A percentile compares a stretch with the other conserved stretches of the same genome.
Conservation (phyloP, 2,888 invertebrate species). For the Baronia brevicornis region DNA sequence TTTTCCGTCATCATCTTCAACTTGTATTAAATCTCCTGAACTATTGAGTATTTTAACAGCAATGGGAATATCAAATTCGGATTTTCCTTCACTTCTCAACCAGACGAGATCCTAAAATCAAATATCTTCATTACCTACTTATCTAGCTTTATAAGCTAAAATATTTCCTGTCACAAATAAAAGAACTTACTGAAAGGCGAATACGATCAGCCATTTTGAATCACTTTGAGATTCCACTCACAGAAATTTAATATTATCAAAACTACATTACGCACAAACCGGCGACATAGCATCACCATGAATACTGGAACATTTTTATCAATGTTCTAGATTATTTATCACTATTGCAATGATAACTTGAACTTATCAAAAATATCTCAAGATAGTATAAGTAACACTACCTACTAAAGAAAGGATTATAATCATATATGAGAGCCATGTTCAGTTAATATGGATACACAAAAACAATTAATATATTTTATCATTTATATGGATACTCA, state of each 20-base stretch:
- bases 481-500: neutral
- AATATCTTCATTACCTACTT: neutral
- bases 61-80: conserved; percentile 89
- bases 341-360: conserved; percentile 34
- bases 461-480: too few species aligned
- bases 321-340: conserved; percentile 49
- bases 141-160: neutral
- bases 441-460: too few species aligned
- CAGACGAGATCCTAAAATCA: conserved; percentile 85
- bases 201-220: conserved; percentile 50
- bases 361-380: conserved; percentile 44
- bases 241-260: conserved; percentile 27
- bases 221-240: conserved; percentile 44
- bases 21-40: conserved; percentile 84
- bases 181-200: conserved; percentile 51
- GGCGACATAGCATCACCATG: conserved; percentile 28
- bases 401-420: too few species aligned
- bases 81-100: conserved; percentile 82
- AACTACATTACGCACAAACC: conserved; percentile 30
- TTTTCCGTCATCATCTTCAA: conserved; percentile 89
- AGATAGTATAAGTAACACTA: conserved; percentile 36
- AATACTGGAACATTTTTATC: conserved; percentile 51
- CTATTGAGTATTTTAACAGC: conserved; percentile 88
- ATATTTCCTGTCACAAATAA: neutral
- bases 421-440: too few species aligned